phyloP scores from a whole-genome alignment of 2,888 invertebrate species.

The Rapana venosa region DNA sequence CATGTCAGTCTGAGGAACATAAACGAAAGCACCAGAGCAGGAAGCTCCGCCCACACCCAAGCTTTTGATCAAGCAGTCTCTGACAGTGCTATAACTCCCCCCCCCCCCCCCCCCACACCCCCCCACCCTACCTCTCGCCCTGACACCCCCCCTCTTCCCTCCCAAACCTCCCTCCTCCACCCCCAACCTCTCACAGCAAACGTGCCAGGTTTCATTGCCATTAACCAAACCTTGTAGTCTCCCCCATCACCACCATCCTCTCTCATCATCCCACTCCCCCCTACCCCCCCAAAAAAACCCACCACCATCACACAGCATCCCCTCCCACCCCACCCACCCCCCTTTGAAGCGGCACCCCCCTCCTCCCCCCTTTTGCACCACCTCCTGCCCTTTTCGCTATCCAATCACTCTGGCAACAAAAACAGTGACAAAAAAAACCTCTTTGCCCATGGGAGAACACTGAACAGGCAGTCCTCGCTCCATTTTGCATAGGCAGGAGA shows the following conservation, averaged over 20 bases:
- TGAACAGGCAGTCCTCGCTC: background rate
- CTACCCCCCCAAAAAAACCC: background rate
- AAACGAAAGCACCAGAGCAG: constrained; percentile 4
- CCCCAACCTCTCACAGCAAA: background rate
- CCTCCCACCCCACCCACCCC: background rate
- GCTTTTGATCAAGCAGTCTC: constrained; percentile 18
- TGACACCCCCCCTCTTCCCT: background rate
- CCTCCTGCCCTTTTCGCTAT: background rate
- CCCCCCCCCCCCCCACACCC: background rate
- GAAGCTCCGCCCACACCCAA: constrained; percentile 32
- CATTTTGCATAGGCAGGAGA: background rate
- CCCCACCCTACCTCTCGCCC: no score
- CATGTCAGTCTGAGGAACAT: constrained; percentile 15
- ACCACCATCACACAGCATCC: background rate
- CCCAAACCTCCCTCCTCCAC: background rate
- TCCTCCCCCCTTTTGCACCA: background rate
- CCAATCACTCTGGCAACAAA: constrained; percentile 24
- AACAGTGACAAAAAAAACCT: constrained; percentile 30
- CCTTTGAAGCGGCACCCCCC: background rate
- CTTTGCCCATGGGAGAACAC: background rate
- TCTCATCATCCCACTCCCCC: background rate
- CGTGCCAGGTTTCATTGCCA: constrained; percentile 17
- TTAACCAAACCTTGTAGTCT: background rate
- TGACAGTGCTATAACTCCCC: background rate
- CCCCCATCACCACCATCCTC: background rate